Evolutionary conservation across 2,797 vertebrate species (phyloP).

Genomic region (Anguilla pacifica): DNA sequence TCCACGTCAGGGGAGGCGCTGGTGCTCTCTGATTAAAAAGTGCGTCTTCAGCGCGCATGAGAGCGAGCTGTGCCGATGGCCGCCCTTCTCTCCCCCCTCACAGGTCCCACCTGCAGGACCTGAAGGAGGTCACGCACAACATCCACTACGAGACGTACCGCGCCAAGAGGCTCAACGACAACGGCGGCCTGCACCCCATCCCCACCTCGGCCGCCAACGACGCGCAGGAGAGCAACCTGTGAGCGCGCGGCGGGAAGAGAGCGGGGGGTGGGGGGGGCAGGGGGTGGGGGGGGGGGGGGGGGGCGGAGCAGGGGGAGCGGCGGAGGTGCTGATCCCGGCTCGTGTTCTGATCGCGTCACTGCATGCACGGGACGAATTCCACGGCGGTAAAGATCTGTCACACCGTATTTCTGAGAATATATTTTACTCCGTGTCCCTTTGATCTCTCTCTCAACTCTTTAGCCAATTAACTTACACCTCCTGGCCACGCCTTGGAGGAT

Average conservation of each 20-base stretch:
- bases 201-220: slow-evolving; percentile 70
- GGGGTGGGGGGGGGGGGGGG: too few species aligned
- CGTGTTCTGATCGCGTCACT: slow-evolving; percentile 55
- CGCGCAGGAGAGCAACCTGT: slow-evolving; percentile 88
- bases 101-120: slow-evolving; percentile 96
- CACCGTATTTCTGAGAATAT: slow-evolving; percentile 22
- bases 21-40: neutral
- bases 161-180: slow-evolving; percentile 93
- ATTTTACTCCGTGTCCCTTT: neutral
- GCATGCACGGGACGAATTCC: slow-evolving; percentile 62
- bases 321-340: slow-evolving; percentile 31
- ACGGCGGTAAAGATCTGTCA: slow-evolving; percentile 50
- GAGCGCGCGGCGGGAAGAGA: neutral
- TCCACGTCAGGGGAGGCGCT: neutral
- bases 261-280: neutral
- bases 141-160: slow-evolving; percentile 98
- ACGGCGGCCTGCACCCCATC: slow-evolving; percentile 90
- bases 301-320: neutral
- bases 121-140: slow-evolving; percentile 98
- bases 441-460: slow-evolving; percentile 4
- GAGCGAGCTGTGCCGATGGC: neutral
- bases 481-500: slow-evolving; percentile 2
- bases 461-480: neutral
- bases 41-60: neutral
- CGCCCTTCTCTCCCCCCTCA: slow-evolving; percentile 19